These are phyloP conservation scores for Leucania comma DNA, from an alignment of 2,888 invertebrate genomes.

Conservation along the genomic window DNA sequence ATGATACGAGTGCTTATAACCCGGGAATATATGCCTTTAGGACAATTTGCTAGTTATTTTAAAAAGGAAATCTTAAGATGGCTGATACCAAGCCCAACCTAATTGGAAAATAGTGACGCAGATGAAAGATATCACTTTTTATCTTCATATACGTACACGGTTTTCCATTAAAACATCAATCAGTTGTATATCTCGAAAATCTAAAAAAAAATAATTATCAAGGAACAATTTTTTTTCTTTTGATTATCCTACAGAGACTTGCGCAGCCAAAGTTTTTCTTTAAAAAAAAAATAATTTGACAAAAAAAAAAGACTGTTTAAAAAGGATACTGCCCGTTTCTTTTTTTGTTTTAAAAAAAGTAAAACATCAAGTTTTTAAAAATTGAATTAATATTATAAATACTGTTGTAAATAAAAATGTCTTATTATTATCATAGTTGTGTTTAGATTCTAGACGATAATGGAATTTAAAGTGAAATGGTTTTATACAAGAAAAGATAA, in stretches of 20 bases:
- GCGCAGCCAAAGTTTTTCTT: slow-evolving; percentile 57
- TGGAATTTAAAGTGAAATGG: slow-evolving; percentile 28
- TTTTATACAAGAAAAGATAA: slow-evolving; percentile 33
- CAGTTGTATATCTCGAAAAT: slow-evolving; percentile 27
- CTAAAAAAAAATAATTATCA: neutral
- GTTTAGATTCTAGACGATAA: slow-evolving; percentile 41
- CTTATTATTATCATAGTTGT: slow-evolving; percentile 47
- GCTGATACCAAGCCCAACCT: neutral
- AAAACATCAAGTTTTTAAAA: slow-evolving; percentile 10
- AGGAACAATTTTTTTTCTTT: slow-evolving; percentile 11
- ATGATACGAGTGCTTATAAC: no score
- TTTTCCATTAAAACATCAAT: slow-evolving; percentile 7
- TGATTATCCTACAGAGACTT: slow-evolving; percentile 44
- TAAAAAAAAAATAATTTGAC: slow-evolving; percentile 46
- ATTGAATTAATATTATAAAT: neutral
- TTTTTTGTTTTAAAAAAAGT: slow-evolving; percentile 33
- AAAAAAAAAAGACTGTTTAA: slow-evolving; percentile 67
- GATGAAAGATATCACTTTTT: neutral
- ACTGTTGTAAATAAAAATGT: slow-evolving; percentile 54
- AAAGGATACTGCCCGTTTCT: slow-evolving; percentile 65
- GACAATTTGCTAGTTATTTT: no score
- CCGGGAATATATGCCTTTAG: no score
- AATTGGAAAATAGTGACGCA: neutral
- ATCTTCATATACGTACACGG: neutral
- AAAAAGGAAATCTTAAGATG: neutral